Evolutionary conservation across 37 sponge, comb jelly and placozoan species (phyloP), one percentile per base, ranked within the genome.

Genomic region (Tethya wilhelma): DNA sequence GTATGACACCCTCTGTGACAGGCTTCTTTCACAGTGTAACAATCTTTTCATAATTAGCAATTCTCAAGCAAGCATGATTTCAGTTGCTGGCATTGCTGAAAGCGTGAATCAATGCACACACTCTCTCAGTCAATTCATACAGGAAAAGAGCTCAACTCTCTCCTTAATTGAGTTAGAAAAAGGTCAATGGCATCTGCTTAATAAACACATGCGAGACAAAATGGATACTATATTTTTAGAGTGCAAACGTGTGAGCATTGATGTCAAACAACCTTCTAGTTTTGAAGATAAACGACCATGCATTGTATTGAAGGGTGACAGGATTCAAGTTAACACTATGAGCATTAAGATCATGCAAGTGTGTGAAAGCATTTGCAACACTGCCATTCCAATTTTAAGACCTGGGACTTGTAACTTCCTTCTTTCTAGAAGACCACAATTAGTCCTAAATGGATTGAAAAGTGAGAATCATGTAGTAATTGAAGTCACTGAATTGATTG

Each of bases 381-480:
- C 0, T 14, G 38, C n/a, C 11, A 23, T 80, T 39, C 33, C 55
- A 17, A 30, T 77, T 20, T 44, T 26, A 34, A 37, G 79, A 7
- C 78, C 81, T 60, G 75, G 85, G 38, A 65, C 59, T 36, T 74
- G 75, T 8, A 63, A 85, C 39, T 80, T 71, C 39, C 83, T 89
- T 31, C 40, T 38, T 12, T 44, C 26, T 4, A 44, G 59, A 38
- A 69, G 73, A 17, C 79, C 62, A 44, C 39, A 42, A 45, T 58
- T 31, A 0, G 17, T 64, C 4, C 22, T 85, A 28, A 30, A 19
- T 42, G 91, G 86, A 19, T 55, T 82, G 56, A 86, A 81, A 64
- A 1, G 5, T 1, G 0, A 64, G 9, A 42, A 56, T 12, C 34
- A 77, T 38, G 86, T 78, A 11, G 46, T 38, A 32, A 69, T 90